Conservation (phyloP, 2,888 invertebrate genomes). For the Cristatella mucedo region DNA sequence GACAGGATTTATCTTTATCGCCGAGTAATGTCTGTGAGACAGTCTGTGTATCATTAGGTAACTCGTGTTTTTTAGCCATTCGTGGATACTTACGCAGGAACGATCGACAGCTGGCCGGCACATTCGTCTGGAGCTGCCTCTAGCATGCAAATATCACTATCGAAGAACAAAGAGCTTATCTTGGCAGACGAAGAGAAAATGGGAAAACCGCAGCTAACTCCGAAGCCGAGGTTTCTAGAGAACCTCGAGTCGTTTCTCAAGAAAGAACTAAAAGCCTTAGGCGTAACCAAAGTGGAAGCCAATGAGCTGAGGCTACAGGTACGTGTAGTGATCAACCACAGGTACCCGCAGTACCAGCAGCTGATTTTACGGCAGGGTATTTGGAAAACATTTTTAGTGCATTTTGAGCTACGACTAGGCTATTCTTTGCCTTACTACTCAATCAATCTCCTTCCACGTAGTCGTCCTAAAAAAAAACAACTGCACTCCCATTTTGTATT, state of each 20-base stretch:
- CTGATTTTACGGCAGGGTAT: no score
- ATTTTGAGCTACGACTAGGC: no score
- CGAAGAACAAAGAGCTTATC: constrained; percentile 29
- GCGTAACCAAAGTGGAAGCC: constrained; percentile 27
- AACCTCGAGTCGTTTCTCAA: constrained; percentile 34
- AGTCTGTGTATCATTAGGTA: no score
- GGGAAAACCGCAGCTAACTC: constrained; percentile 26
- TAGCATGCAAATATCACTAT: constrained; percentile 21
- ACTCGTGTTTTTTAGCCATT: constrained; percentile 22
- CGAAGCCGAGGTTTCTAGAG: constrained; percentile 29
- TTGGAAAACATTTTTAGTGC: no score
- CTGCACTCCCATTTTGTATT: no score
- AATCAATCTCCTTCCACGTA: no score
- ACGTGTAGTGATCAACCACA: no score
- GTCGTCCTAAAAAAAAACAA: no score
- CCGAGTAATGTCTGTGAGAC: no score
- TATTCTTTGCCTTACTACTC: no score
- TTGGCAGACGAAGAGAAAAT: constrained; percentile 27
- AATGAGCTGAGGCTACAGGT: constrained; percentile 34
- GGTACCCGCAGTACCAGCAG: no score
- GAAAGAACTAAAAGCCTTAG: constrained; percentile 30
- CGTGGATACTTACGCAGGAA: constrained; percentile 30
- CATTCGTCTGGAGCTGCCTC: constrained; percentile 30
- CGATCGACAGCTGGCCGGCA: constrained; percentile 37
- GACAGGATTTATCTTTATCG: no score